A percentile compares a stretch with the other conserved stretches of the same genome.
Evolutionary conservation across 2,797 vertebrate genomes (phyloP).

Genomic region (Poeciliopsis gracilis): DNA sequence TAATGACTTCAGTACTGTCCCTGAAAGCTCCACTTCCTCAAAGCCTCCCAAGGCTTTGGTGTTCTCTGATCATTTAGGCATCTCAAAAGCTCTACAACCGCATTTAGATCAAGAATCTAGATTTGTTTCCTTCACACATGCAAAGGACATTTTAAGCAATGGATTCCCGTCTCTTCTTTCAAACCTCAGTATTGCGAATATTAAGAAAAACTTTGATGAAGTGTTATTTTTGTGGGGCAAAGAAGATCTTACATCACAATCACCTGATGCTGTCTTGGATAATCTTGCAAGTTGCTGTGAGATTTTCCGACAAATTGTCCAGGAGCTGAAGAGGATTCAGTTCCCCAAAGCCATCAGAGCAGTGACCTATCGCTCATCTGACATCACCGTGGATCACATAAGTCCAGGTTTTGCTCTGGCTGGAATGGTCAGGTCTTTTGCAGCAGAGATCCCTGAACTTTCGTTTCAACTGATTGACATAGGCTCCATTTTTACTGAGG

Average conservation of each 20-base stretch:
- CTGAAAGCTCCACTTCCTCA: constrained; percentile 23
- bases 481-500: constrained; percentile 60
- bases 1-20: constrained; percentile 73
- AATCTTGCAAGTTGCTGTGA: constrained; percentile 82
- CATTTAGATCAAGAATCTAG: constrained; percentile 74
- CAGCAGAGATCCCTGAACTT: constrained; percentile 78
- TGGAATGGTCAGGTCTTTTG: constrained; percentile 84
- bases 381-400: constrained; percentile 78
- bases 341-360: constrained; percentile 76
- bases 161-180: constrained; percentile 61
- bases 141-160: constrained; percentile 55
- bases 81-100: constrained; percentile 75
- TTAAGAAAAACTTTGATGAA: constrained; percentile 75
- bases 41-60: constrained; percentile 74
- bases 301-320: constrained; percentile 80
- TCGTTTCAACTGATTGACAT: constrained; percentile 81
- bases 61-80: constrained; percentile 82
- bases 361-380: constrained; percentile 83
- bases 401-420: constrained; percentile 84
- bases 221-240: constrained; percentile 87
- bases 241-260: constrained; percentile 71
- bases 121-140: constrained; percentile 46
- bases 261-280: constrained; percentile 67
- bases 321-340: constrained; percentile 72
- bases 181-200: constrained; percentile 65